Base-by-base conservation (phyloP, 2,113 vertebrate genomes). In the Sakesphorus luctuosus region DNA sequence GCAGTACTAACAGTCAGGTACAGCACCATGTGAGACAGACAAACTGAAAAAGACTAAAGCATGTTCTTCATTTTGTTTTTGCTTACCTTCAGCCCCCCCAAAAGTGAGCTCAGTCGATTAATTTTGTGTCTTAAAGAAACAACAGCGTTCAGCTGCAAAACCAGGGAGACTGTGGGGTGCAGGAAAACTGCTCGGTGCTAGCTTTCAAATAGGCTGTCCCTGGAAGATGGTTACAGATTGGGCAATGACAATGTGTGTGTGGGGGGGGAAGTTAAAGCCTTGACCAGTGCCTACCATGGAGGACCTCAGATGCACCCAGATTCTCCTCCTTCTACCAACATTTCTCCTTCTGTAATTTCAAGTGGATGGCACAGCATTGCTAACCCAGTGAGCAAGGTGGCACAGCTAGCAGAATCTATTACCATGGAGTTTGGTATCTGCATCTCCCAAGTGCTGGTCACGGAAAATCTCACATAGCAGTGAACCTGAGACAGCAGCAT, bases 241-340 rank as follows among this genome's bases (percentile, higher is more conserved):
- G 44, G 65, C 43, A 82, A 36, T 36, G 33, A n/a, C 52, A 24
- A 63, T 0, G 2, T 26, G 10, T 12, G 13, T 43, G 40, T 14
- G 40, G 14, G 40, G 12, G 40, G 4, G 4, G 24, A n/a, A n/a
- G 10, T 3, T n/a, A 46, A 89, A 92, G 68, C 46, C 21, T 49
- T 40, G 40, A 74, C 4, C 15, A 80, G 18, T 2, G 8, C 18
- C 43, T 78, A n/a, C 33, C 35, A 49, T 0, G 0, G 15, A 89
- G 28, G 29, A 63, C 43, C 10, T 59, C 68, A 84, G 24, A 61
- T 10, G 10, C 90, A 49, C 40, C 17, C 4, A 2, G 18, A 52
- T 26, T 59, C 11, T 63, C 26, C 19, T 66, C 26, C 17, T 81
- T 35, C 72, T 84, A 40, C 33, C 8, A 62, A 35, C 4, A 63